phyloP scores from a whole-genome alignment of 2,888 invertebrate species.

The Macrosiphum euphorbiae region DNA sequence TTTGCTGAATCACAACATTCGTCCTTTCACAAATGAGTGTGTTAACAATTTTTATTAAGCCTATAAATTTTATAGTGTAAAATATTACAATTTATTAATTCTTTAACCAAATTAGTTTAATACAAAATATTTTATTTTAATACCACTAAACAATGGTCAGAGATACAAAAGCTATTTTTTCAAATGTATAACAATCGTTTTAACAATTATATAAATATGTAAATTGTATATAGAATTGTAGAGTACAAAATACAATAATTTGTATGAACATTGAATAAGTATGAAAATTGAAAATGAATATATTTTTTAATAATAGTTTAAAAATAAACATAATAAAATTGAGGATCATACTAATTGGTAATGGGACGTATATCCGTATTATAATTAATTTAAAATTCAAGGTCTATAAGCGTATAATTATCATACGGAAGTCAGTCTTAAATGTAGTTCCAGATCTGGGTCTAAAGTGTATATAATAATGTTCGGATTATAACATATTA shows the following conservation, averaged over 20 bases:
- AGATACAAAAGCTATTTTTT: neutral
- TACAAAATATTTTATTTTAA: neutral
- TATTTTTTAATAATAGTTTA: neutral
- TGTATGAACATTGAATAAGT: neutral
- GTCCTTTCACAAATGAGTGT: neutral
- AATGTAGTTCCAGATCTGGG: neutral
- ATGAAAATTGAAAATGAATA: neutral
- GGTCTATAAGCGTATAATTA: neutral
- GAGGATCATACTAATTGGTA: neutral
- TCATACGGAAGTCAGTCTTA: neutral
- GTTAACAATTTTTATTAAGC: neutral
- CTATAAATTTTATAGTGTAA: too few species aligned
- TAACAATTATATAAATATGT: neutral
- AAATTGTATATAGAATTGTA: neutral
- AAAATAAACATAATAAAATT: neutral
- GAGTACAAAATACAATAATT: neutral
- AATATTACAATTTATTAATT: neutral
- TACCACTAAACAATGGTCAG: neutral
- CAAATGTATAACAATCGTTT: neutral
- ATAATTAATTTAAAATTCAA: neutral
- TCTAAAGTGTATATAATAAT: neutral
- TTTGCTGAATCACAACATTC: constrained; percentile 13
- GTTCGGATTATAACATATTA: neutral
- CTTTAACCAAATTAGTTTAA: neutral
- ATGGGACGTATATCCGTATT: neutral